A percentile compares a stretch with the other conserved stretches of the same genome.
Conservation (phyloP, 35 echinoderm and acorn worm genomes). For the Heliocidaris tuberculata region DNA sequence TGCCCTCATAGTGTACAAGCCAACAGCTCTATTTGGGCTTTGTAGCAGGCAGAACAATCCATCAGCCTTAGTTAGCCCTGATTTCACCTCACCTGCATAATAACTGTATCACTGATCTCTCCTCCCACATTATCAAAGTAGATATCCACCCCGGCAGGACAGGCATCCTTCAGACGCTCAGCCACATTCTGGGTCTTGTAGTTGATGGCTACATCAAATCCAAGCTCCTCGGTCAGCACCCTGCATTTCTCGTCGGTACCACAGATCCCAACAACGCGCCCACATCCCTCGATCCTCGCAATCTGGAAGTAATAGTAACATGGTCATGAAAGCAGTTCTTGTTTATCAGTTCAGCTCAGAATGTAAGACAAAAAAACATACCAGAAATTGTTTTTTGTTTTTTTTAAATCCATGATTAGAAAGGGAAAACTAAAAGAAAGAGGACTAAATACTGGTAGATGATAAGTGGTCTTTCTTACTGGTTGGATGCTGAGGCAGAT, state of each 20-base stretch:
- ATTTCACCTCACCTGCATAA: conserved; percentile 66
- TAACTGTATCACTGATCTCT: conserved; percentile 79
- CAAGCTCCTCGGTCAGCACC: conserved; percentile 80
- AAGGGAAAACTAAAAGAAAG: too few species aligned
- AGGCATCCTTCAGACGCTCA: conserved; percentile 59
- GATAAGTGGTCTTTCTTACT: too few species aligned
- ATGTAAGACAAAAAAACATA: too few species aligned
- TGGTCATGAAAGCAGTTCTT: background rate
- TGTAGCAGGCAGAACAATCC: too few species aligned
- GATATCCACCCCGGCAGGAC: conserved; percentile 80
- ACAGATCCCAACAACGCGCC: conserved; percentile 90
- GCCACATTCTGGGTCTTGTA: conserved; percentile 86
- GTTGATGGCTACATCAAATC: conserved; percentile 84
- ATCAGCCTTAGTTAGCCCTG: background rate
- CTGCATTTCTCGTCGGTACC: conserved; percentile 83
- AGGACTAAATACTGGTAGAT: too few species aligned
- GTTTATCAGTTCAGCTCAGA: too few species aligned
- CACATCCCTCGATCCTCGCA: conserved; percentile 83
- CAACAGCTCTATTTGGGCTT: too few species aligned
- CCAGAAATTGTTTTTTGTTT: background rate
- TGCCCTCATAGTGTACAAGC: too few species aligned
- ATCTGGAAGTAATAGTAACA: conserved; percentile 55
- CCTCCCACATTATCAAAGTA: conserved; percentile 99
- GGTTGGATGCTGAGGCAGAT: too few species aligned
- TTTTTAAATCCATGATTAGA: too few species aligned